A percentile compares a stretch with the other conserved stretches of the same genome.
Conservation (phyloP, 2,113 vertebrate species). For the Coracopsis vasa region DNA sequence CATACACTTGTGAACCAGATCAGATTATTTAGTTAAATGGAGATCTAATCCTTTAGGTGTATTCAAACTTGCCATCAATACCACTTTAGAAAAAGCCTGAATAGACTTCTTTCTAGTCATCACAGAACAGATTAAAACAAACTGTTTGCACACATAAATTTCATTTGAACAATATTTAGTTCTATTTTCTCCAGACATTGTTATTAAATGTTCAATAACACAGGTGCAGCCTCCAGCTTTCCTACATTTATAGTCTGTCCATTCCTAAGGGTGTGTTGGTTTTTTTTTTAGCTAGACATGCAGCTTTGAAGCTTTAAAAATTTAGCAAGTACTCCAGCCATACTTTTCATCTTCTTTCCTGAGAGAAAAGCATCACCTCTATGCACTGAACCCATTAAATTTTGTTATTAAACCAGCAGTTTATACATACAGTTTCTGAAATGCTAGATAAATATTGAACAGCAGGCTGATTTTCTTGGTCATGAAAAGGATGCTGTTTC, state of each 20-base stretch:
- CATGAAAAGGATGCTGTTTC: rapidly evolving
- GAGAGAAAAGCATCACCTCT: not conserved
- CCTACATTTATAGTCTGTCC: not conserved
- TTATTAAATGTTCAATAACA: not conserved
- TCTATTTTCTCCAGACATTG: not conserved
- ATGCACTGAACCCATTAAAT: not conserved
- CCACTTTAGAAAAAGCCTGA: not conserved
- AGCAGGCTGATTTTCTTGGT: not conserved
- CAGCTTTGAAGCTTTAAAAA: not conserved
- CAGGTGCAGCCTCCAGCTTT: not conserved
- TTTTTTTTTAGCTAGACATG: not conserved
- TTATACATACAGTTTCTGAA: not conserved
- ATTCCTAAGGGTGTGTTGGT: not conserved
- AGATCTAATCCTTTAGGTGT: not conserved
- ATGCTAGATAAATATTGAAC: not conserved
- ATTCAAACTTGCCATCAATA: not conserved
- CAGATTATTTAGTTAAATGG: not conserved
- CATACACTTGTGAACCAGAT: not conserved
- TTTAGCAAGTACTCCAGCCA: not conserved
- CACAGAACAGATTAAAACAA: not conserved
- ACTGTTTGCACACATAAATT: not conserved
- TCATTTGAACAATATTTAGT: not conserved
- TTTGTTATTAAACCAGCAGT: not conserved
- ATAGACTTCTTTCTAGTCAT: not conserved
- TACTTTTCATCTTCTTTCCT: not conserved